Evolutionary conservation across 2,797 vertebrate species (phyloP).

Genomic region (Peromyscus eremicus): DNA sequence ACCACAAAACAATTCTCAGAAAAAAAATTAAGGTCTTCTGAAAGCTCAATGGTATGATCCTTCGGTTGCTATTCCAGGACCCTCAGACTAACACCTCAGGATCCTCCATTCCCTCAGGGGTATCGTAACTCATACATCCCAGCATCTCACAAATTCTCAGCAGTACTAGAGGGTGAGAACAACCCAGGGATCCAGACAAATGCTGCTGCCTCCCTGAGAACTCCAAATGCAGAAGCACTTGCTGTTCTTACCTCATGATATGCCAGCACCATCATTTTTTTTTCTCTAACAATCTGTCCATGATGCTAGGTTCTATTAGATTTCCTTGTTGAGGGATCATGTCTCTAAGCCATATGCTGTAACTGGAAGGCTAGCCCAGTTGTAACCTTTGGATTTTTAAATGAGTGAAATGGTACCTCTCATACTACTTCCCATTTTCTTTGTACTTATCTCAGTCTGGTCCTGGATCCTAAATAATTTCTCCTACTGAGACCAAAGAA

Average conservation of each 20-base stretch:
- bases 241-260: slow-evolving; percentile 72
- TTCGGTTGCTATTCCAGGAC: slow-evolving; percentile 52
- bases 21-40: not conserved
- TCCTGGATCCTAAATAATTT: slow-evolving; percentile 33
- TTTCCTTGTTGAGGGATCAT: slow-evolving; percentile 71
- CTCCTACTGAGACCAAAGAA: slow-evolving; percentile 18
- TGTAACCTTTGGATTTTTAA: slow-evolving; percentile 71
- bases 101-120: not conserved
- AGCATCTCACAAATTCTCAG: slow-evolving; percentile 62
- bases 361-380: slow-evolving; percentile 55
- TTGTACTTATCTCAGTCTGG: slow-evolving; percentile 49
- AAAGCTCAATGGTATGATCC: not conserved
- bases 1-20: not conserved
- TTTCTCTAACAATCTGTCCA: slow-evolving; percentile 71
- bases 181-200: slow-evolving; percentile 74
- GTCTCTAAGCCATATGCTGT: slow-evolving; percentile 68
- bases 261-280: slow-evolving; percentile 61
- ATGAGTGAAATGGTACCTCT: slow-evolving; percentile 25
- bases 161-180: slow-evolving; percentile 72
- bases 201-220: slow-evolving; percentile 49
- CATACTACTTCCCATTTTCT: slow-evolving; percentile 58
- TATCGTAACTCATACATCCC: slow-evolving; percentile 69
- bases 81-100: slow-evolving; percentile 12
- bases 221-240: slow-evolving; percentile 55
- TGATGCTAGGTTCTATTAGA: slow-evolving; percentile 71